Evolutionary conservation across 2,888 invertebrate genomes (phyloP), one percentile per base, ranked within the genome.

Genomic region (Pycnomerus fuliginosus): DNA sequence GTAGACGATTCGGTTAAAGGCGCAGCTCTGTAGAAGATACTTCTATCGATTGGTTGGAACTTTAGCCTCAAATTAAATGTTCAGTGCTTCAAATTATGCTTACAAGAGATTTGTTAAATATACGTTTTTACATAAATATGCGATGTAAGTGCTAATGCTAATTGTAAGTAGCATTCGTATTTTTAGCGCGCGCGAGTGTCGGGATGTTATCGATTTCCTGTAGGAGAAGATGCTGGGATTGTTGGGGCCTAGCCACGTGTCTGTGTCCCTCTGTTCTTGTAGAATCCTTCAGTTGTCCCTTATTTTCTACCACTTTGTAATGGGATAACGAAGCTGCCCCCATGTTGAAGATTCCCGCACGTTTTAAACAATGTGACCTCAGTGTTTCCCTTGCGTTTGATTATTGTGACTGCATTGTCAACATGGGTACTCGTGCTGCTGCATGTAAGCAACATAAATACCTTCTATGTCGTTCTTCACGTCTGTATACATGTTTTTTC

Each of bases 351-450:
- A 73, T 73, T 65, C 73, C 73, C 67, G 72, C 72, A 72, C 72
- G 73, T 72, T 72, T 73, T 70, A 73, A 72, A 70, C 73, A 73
- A 73, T 72, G 72, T 72, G 73, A 73, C 69, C 71, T 73, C 68
- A 72, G 72, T 73, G 72, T 72, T 70, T 72, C 73, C 71, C 71
- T 73, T 68, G 72, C 73, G 65, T 73, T 71, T 72, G 72, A 73
- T 72, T 73, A 73, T 72, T 73, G 73, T 72, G 73, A 73, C 72
- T 73, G 72, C 72, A 72, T 72, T 71, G 71, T 73, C 72, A 87
- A 84, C 75, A 92, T 92, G 92, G 92, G 91, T 74, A 93, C 92
- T 62, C 83, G 90, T 78, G 90, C 90, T 71, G 92, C 91, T 71
- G 90, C 91, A 72, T 93, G 92, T 92, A 80, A 89, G 90, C 80